Conservation (phyloP, 2,113 vertebrate species). For the Bos javanicus region DNA sequence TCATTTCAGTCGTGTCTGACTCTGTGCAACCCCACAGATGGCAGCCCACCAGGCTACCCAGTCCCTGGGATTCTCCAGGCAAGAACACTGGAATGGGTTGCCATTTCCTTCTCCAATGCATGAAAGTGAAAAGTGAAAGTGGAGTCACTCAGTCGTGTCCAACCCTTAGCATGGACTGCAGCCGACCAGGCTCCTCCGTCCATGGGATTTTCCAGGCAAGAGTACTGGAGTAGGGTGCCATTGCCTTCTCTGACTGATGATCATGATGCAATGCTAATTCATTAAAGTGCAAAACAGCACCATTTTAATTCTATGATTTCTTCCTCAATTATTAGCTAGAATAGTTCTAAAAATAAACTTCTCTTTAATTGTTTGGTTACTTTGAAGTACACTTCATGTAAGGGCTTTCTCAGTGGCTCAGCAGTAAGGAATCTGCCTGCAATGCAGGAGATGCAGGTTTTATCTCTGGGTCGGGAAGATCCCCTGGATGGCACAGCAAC, state of each 20-base stretch:
- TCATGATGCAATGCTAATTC: background rate
- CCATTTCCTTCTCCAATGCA: too few relatives aligned
- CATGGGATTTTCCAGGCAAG: too few relatives aligned
- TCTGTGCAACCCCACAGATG: too few relatives aligned
- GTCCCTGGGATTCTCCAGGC: too few relatives aligned
- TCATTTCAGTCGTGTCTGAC: too few relatives aligned
- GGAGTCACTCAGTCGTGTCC: too few relatives aligned
- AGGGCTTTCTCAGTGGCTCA: background rate
- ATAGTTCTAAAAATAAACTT: background rate
- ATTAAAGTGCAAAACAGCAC: background rate
- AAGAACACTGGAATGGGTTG: too few relatives aligned
- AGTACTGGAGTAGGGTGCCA: too few relatives aligned
- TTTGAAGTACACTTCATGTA: background rate
- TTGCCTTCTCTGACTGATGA: background rate
- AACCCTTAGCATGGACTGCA: too few relatives aligned
- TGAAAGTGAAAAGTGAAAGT: too few relatives aligned
- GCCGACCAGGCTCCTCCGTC: too few relatives aligned
- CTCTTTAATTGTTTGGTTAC: background rate
- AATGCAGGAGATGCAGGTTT: background rate
- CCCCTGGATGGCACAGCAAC: background rate
- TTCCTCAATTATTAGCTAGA: background rate
- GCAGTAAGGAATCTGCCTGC: background rate
- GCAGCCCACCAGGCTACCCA: too few relatives aligned
- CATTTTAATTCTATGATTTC: background rate
- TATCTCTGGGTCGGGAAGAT: fast-evolving